Evolutionary conservation across 2,888 invertebrate genomes (phyloP).

Genomic region (Aricia artaxerxes): DNA sequence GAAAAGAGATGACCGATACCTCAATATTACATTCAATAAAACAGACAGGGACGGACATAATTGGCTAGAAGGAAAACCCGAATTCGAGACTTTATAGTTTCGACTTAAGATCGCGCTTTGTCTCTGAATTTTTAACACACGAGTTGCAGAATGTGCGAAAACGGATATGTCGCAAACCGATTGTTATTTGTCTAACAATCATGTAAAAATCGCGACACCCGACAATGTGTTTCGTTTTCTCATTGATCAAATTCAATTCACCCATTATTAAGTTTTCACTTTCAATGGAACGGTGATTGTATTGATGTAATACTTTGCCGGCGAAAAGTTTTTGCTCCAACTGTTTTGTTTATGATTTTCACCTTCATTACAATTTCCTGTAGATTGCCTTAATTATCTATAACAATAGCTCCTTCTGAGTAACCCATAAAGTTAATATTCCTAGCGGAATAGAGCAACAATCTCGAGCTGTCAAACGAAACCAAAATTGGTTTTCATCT

Average conservation of each 20-base stretch:
- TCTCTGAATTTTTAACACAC: constrained; percentile 75
- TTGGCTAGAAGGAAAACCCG: constrained; percentile 75
- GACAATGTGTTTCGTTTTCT: constrained; percentile 41
- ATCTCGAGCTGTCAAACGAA: no score
- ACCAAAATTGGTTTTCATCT: no score
- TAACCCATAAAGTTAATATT: not conserved
- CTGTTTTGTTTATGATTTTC: constrained; percentile 11
- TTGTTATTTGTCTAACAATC: constrained; percentile 41
- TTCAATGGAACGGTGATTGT: constrained; percentile 30
- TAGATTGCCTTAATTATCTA: not conserved
- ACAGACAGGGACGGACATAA: constrained; percentile 56
- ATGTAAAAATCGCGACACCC: constrained; percentile 38
- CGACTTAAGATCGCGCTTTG: constrained; percentile 73
- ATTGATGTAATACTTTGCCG: constrained; percentile 18
- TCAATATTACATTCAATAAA: constrained; percentile 45
- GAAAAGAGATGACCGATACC: constrained; percentile 60
- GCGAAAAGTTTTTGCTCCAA: not conserved
- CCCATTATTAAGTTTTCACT: constrained; percentile 32
- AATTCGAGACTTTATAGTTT: constrained; percentile 77
- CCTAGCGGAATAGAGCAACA: no score
- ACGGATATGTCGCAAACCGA: constrained; percentile 54
- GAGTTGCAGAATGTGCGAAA: constrained; percentile 68
- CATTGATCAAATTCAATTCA: constrained; percentile 39
- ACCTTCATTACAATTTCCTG: constrained; percentile 8
- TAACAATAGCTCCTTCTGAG: not conserved